Conservation (phyloP, 2,113 vertebrate genomes). For the Fukomys damarensis region DNA sequence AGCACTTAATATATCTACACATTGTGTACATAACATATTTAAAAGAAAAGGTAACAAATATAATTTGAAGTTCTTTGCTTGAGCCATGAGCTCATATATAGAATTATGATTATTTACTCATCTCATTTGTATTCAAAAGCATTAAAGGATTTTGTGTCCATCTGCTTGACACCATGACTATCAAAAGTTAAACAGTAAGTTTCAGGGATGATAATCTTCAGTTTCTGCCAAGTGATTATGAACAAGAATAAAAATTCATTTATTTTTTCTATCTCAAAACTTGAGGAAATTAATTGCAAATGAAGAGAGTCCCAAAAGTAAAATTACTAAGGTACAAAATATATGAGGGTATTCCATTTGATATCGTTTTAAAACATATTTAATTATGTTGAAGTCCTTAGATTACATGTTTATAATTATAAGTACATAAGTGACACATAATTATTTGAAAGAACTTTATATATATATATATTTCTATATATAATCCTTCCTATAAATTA, state of each 20-base stretch:
- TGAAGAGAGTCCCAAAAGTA: background rate
- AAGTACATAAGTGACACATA: background rate
- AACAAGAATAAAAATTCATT: slow-evolving; percentile 20
- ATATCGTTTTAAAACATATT: background rate
- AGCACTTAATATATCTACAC: background rate
- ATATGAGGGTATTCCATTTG: background rate
- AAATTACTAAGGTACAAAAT: background rate
- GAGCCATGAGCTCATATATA: background rate
- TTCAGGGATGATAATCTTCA: background rate
- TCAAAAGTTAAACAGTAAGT: background rate
- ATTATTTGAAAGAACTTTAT: background rate
- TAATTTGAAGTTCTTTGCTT: background rate
- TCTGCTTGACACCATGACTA: background rate
- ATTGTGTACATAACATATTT: background rate
- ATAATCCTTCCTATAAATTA: background rate
- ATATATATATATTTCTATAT: background rate
- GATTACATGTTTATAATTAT: background rate
- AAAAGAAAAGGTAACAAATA: background rate
- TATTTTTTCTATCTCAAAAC: background rate
- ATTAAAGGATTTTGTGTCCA: background rate
- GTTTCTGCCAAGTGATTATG: background rate
- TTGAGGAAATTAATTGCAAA: background rate
- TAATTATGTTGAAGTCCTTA: background rate
- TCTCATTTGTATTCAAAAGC: background rate
- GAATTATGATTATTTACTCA: background rate